Evolutionary conservation across 2,797 vertebrate genomes (phyloP), one percentile per base, ranked within the genome.

Genomic region (Pseudochromis fuscus): DNA sequence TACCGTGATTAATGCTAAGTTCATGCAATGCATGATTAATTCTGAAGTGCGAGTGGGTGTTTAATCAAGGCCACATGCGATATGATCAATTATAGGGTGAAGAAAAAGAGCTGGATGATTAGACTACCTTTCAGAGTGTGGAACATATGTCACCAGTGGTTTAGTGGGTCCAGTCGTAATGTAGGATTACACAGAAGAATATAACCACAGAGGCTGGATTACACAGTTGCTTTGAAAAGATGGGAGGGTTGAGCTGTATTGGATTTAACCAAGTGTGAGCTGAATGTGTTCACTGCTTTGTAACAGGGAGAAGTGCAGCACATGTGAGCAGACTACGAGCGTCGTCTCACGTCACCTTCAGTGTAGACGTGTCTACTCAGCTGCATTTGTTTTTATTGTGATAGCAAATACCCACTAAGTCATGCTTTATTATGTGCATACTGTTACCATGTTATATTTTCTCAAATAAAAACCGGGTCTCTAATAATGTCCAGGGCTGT

Each of bases 11-110:
- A 91, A 93, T 93, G 88, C 77, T 81, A 84, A 89, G 84, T 91
- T 93, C 91, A 89, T 86, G 86, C 90, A 79, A 84, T 83, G 90
- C 81, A 83, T 93, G 89, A 94, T 94, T 93, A 92, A 94, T 94
- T 85, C 77, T 86, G 85, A 92, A 88, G 85, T 80, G 67, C 28
- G 84, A 84, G 87, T 90, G 87, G 90, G 90, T 88, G 88, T 91
- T 91, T 90, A 91, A 93, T 92, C 84, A 93, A 83, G 77, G 84
- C 80, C 84, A 85, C 90, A 85, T 89, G 89, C 59, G 87, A 93
- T 91, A 92, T 91, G 86, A 93, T 93, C 89, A 90, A 90, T 92
- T 92, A 91, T 86, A 74, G 81, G 74, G 80, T 73, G 82, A 75
- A 72, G 88, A 88, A 84, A 87, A 85, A 85, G 83, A 84, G 76